A percentile compares a stretch with the other conserved stretches of the same genome.
phyloP scores from a whole-genome alignment of 2,797 vertebrate species.

The Momotus momota region DNA sequence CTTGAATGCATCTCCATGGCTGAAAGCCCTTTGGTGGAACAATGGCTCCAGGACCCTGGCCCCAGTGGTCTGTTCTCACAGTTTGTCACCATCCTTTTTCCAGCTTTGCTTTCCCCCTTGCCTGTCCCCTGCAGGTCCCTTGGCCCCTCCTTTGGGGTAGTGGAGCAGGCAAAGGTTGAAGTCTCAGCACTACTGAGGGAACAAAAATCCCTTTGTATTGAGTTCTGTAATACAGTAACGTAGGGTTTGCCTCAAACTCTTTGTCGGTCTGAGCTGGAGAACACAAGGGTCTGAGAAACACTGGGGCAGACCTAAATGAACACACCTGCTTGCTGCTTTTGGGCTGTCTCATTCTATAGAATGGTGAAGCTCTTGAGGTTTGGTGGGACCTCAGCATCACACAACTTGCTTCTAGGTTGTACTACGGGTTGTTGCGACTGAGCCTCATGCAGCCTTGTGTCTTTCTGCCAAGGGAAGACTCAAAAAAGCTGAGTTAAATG shows the following conservation, averaged over 20 bases:
- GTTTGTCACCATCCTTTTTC: background rate
- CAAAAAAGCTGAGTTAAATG: background rate
- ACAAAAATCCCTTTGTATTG: background rate
- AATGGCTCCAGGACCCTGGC: background rate
- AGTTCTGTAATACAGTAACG: fast-evolving
- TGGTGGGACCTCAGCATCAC: background rate
- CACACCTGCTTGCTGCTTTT: background rate
- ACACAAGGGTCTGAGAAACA: background rate
- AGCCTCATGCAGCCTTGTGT: background rate
- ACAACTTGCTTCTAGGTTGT: background rate
- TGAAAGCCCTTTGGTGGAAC: background rate
- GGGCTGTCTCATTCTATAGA: background rate
- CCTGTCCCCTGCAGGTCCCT: background rate
- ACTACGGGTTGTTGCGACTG: background rate
- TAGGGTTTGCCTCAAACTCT: background rate
- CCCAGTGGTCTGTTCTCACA: background rate
- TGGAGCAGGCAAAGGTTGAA: background rate
- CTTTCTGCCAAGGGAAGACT: background rate
- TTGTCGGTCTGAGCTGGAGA: background rate
- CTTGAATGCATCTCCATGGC: fast-evolving
- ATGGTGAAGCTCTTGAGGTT: background rate
- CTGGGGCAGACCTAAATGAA: background rate
- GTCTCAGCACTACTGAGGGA: background rate
- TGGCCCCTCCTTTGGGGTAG: background rate
- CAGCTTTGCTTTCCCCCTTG: background rate